Evolutionary conservation across 2,797 vertebrate species (phyloP).

Genomic region (Sylvilagus floridanus): DNA sequence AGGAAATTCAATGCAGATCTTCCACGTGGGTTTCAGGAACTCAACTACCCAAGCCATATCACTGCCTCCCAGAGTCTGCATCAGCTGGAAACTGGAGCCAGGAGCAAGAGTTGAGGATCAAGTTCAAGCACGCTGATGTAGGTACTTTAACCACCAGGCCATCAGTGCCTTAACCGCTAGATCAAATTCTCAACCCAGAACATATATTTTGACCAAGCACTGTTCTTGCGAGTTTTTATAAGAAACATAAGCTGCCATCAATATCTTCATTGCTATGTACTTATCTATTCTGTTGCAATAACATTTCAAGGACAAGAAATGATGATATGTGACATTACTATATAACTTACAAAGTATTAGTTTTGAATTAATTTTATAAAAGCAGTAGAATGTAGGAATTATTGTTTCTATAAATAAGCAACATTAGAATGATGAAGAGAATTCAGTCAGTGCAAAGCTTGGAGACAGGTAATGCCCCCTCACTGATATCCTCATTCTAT

Average conservation of each 20-base stretch:
- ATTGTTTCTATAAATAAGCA: conserved; percentile 30
- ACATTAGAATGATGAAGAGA: not conserved
- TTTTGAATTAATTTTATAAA: conserved; percentile 24
- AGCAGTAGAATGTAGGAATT: conserved; percentile 4
- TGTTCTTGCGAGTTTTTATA: not conserved
- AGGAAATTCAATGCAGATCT: no score
- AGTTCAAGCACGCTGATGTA: no score
- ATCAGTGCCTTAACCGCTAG: no score
- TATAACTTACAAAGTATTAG: not conserved
- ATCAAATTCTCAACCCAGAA: not conserved
- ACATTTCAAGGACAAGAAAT: conserved; percentile 41
- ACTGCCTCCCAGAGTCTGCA: no score
- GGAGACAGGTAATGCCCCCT: not conserved
- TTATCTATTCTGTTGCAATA: not conserved
- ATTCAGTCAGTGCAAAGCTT: accelerated
- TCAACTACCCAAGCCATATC: no score
- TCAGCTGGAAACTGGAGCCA: no score
- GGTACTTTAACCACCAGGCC: no score
- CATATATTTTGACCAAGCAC: not conserved
- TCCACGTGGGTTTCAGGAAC: no score
- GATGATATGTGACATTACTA: conserved; percentile 40
- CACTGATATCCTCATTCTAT: not conserved
- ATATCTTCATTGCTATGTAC: not conserved
- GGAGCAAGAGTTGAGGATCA: no score
- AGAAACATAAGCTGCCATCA: not conserved